phyloP scores from a whole-genome alignment of 2,113 vertebrate species.

The Dolichotis patagonum region DNA sequence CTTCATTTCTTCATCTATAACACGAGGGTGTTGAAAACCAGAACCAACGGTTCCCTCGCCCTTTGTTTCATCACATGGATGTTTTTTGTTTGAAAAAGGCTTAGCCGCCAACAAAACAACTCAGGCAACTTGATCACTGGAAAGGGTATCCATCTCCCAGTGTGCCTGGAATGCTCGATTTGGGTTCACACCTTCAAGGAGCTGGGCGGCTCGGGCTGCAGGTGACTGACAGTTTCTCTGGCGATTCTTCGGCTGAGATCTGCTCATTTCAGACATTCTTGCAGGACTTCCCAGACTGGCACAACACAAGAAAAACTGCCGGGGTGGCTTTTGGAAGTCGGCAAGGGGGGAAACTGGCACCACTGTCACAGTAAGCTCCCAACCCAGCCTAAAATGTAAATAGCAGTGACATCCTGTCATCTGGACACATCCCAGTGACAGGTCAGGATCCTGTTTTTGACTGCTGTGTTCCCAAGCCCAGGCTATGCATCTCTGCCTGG shows the following conservation, averaged over 20 bases:
- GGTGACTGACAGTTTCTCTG: background rate
- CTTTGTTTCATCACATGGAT: background rate
- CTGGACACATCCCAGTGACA: fast-evolving
- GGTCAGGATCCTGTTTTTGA: background rate
- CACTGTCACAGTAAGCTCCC: background rate
- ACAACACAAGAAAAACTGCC: background rate
- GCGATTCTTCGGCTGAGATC: background rate
- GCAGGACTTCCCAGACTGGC: background rate
- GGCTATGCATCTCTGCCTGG: background rate
- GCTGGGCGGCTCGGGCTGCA: background rate
- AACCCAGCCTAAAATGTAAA: background rate
- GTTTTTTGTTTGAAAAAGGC: background rate
- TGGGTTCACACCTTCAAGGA: background rate
- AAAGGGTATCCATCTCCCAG: background rate
- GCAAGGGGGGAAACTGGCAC: background rate
- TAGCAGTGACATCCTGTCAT: background rate
- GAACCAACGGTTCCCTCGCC: background rate
- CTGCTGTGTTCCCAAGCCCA: background rate
- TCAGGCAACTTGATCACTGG: background rate
- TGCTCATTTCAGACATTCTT: background rate
- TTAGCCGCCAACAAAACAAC: background rate
- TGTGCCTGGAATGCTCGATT: background rate
- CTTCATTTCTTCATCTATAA: background rate
- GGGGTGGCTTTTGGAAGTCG: background rate
- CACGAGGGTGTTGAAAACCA: background rate